Conservation (phyloP, 2,113 vertebrate species). For the Siniperca chuatsi region DNA sequence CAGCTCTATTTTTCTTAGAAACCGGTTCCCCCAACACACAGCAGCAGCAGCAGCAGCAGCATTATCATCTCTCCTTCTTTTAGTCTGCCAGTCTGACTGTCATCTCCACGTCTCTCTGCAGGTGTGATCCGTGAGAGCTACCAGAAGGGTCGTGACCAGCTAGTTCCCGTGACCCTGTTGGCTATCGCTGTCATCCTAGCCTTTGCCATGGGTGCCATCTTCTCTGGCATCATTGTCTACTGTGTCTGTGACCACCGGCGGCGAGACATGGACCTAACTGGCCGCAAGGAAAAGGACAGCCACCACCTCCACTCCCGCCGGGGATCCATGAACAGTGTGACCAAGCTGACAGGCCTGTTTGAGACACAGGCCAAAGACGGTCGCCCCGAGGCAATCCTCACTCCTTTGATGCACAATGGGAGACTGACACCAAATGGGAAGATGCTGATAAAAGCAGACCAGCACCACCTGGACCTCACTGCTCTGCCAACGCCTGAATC, state of each 20-base stretch:
- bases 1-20: constrained; percentile 31
- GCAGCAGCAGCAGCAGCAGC: not conserved
- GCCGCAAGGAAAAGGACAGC: constrained; percentile 93
- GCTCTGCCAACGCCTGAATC: constrained; percentile 96
- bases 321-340: constrained; percentile 97
- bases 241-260: constrained; percentile 96
- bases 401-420: constrained; percentile 96
- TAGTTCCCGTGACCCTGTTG: constrained; percentile 95
- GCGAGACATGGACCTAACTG: constrained; percentile 87
- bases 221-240: constrained; percentile 96
- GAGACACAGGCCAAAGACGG: constrained; percentile 95
- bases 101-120: constrained; percentile 77
- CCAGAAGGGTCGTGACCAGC: constrained; percentile 95
- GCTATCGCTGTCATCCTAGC: constrained; percentile 97
- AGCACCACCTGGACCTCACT: constrained; percentile 94
- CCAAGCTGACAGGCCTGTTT: constrained; percentile 96
- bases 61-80: not conserved
- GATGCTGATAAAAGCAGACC: constrained; percentile 96
- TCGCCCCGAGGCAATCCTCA: constrained; percentile 94
- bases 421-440: constrained; percentile 90
- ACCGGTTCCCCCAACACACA: constrained; percentile 12
- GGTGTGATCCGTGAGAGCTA: constrained; percentile 98
- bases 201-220: constrained; percentile 96
- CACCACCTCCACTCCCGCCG: constrained; percentile 88
- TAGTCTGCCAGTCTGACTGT: constrained; percentile 53